A percentile compares a stretch with the other conserved stretches of the same genome.
phyloP scores from a whole-genome alignment of 2,797 vertebrate species.

The Masticophis lateralis region DNA sequence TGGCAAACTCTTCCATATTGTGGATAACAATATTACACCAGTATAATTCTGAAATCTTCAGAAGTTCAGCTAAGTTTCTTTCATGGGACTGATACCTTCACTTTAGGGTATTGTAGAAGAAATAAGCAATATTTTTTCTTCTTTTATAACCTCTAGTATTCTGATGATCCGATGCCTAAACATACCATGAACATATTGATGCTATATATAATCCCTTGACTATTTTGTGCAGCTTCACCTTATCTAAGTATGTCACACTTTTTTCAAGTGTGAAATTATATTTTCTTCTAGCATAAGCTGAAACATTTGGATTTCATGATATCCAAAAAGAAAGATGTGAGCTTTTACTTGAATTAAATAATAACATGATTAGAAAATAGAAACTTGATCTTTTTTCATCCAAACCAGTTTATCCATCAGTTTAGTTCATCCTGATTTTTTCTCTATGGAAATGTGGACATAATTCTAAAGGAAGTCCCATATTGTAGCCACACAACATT shows the following conservation, averaged over 20 bases:
- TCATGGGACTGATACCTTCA: neutral
- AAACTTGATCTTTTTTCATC: neutral
- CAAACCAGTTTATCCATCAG: neutral
- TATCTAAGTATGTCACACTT: neutral
- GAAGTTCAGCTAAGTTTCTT: neutral
- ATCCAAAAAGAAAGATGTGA: neutral
- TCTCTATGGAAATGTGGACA: neutral
- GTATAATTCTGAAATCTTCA: neutral
- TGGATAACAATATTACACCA: neutral
- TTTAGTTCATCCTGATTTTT: neutral
- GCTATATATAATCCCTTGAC: neutral
- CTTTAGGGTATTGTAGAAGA: neutral
- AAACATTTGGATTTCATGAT: neutral
- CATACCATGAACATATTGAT: neutral
- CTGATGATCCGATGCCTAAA: neutral
- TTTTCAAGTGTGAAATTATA: neutral
- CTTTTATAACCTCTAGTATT: neutral
- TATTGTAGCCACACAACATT: neutral
- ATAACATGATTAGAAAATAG: neutral
- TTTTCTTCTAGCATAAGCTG: neutral
- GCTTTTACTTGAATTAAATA: neutral
- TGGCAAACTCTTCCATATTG: neutral
- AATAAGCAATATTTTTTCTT: neutral
- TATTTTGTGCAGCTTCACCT: neutral
- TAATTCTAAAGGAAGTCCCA: neutral